Percentiles rank a stretch among this genome's conserved stretches.
Evolutionary conservation across 1,140 invertebrate species (phyloP).

Genomic region (Ostrea edulis): DNA sequence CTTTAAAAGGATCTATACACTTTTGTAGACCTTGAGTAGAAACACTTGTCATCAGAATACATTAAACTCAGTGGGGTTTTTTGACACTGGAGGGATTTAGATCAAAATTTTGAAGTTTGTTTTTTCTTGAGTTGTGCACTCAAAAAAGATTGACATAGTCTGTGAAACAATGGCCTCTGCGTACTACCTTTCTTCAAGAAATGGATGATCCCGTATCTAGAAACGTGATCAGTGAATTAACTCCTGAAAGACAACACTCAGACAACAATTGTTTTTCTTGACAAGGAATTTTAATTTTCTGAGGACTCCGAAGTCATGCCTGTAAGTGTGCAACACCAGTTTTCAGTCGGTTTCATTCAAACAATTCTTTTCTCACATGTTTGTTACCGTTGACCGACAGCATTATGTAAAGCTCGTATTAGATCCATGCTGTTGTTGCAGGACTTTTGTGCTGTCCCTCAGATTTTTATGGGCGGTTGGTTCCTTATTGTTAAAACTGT

Average conservation of each 20-base stretch:
- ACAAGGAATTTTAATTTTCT: constrained; percentile 22
- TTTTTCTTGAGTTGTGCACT: not conserved
- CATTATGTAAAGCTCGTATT: not conserved
- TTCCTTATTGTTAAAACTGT: not conserved
- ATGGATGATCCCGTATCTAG: not conserved
- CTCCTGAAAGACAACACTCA: constrained; percentile 1
- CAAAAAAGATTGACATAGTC: not conserved
- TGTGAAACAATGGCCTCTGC: not conserved
- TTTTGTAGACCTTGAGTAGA: not conserved
- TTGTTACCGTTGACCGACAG: not conserved
- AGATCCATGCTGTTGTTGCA: not conserved
- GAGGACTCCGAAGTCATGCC: not conserved
- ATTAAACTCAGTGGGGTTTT: not conserved
- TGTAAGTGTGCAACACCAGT: not conserved
- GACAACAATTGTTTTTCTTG: not conserved
- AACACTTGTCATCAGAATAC: not conserved
- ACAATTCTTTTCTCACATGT: not conserved
- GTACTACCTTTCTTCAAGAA: not conserved
- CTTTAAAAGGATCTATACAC: not conserved
- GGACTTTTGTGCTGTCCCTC: not conserved
- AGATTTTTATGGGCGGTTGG: not conserved
- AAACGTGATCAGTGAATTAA: not conserved
- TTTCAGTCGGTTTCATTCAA: not conserved
- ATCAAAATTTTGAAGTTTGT: not conserved
- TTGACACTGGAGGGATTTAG: not conserved